phyloP scores from a whole-genome alignment of 2,888 invertebrate genomes.

The Diplazon laetatorius region DNA sequence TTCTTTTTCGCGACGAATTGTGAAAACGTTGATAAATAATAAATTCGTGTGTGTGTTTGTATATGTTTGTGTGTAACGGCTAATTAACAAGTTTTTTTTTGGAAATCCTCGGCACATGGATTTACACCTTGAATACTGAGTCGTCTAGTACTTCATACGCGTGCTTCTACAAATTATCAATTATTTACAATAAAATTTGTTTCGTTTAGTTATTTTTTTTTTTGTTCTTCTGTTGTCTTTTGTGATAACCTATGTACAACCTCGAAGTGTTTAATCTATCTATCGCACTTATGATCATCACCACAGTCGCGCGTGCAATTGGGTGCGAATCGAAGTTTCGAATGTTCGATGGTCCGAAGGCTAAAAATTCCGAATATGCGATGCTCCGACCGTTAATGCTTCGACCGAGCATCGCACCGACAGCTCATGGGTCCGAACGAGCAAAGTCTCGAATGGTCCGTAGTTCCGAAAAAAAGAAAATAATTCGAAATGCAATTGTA shows the following conservation, averaged over 20 bases:
- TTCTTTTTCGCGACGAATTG: slow-evolving; percentile 52
- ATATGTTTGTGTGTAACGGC: slow-evolving; percentile 64
- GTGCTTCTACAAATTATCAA: slow-evolving; percentile 60
- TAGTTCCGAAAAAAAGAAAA: no score
- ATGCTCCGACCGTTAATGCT: no score
- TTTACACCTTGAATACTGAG: slow-evolving; percentile 57
- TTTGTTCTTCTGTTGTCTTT: slow-evolving; percentile 1
- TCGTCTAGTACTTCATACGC: slow-evolving; percentile 63
- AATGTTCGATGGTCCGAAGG: background rate
- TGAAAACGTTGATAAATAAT: slow-evolving; percentile 60
- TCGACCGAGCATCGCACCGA: no score
- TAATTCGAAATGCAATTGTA: no score
- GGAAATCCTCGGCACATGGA: slow-evolving; percentile 69
- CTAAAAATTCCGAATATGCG: no score
- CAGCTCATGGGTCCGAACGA: no score
- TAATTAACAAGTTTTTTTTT: slow-evolving; percentile 68
- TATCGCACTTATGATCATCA: slow-evolving; percentile 42
- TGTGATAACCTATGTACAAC: slow-evolving; percentile 60
- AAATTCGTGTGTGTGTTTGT: slow-evolving; percentile 14
- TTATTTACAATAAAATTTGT: slow-evolving; percentile 64
- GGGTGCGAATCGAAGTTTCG: slow-evolving; percentile 5
- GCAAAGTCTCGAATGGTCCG: no score
- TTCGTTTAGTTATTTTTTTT: no score
- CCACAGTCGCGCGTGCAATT: slow-evolving; percentile 35
- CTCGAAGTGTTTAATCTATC: slow-evolving; percentile 48